These are phyloP conservation scores for Atta texana DNA, from an alignment of 1,140 invertebrate genomes.

Conservation along the genomic window DNA sequence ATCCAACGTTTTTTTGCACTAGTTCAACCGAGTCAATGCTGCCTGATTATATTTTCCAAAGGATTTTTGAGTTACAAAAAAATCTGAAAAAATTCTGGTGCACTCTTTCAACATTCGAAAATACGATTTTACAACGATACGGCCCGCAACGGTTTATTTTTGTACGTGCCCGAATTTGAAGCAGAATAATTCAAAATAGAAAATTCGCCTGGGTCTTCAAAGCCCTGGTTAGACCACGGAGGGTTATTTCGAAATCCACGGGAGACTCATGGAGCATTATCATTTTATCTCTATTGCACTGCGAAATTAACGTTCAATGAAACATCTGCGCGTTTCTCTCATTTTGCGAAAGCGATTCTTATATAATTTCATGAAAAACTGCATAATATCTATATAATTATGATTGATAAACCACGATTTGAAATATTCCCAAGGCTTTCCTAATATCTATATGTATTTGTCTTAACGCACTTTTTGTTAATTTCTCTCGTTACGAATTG, in stretches of 20 bases:
- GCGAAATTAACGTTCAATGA: not conserved
- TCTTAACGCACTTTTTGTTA: not conserved
- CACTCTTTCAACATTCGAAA: no score
- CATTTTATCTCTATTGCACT: not conserved
- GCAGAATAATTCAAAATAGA: no score
- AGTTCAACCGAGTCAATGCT: no score
- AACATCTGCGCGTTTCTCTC: not conserved
- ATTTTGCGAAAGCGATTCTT: not conserved
- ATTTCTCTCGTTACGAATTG: not conserved
- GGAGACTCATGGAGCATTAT: not conserved
- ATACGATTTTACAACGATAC: no score
- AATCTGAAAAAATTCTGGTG: no score
- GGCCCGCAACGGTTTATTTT: no score
- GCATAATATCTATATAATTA: not conserved
- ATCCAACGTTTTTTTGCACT: no score
- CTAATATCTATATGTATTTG: not conserved
- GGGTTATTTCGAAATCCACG: not conserved
- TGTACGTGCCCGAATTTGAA: no score
- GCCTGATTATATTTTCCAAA: no score
- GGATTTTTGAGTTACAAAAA: no score
- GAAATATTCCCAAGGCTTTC: not conserved
- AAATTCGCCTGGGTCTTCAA: no score
- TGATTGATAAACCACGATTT: not conserved
- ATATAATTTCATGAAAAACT: not conserved
- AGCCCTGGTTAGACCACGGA: no score